Percentiles rank a stretch among this genome's conserved stretches.
Evolutionary conservation across 2,113 vertebrate species (phyloP).

Genomic region (Hippolais icterina): DNA sequence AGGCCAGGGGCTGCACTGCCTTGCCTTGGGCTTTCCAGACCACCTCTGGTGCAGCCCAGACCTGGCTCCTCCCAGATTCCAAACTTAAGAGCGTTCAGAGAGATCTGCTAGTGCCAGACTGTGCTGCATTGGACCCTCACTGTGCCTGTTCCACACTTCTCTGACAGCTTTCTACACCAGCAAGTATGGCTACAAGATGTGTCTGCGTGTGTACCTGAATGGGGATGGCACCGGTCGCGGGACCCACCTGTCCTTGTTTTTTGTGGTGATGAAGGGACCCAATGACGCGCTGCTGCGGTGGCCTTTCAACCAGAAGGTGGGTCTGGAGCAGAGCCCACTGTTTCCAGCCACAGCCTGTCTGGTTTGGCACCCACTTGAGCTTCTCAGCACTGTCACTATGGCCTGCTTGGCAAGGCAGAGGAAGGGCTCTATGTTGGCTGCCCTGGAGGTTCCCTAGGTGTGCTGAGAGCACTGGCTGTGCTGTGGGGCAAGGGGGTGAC

Average conservation of each 20-base stretch:
- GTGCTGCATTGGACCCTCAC: neutral
- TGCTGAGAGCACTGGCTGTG: neutral
- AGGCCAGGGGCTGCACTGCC: neutral
- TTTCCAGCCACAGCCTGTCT: neutral
- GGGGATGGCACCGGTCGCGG: constrained; percentile 90
- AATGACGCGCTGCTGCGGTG: constrained; percentile 88
- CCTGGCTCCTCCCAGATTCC: neutral
- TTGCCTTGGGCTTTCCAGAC: neutral
- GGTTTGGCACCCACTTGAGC: neutral
- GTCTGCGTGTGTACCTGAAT: constrained; percentile 88
- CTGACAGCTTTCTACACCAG: constrained; percentile 90
- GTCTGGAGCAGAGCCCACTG: neutral
- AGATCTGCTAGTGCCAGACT: neutral
- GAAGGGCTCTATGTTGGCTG: neutral
- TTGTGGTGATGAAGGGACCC: constrained; percentile 91
- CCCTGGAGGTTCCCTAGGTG: neutral
- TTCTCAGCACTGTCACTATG: accelerated
- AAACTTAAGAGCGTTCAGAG: neutral
- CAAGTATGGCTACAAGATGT: constrained; percentile 97
- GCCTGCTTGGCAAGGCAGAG: neutral
- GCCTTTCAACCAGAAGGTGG: constrained; percentile 96
- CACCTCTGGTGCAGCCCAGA: neutral
- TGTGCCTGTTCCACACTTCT: neutral
- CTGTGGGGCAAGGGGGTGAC: neutral
- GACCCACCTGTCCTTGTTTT: constrained; percentile 91